Evolutionary conservation across 2,113 vertebrate genomes (phyloP), one percentile per base, ranked within the genome.

Genomic region (Corythaixoides concolor): DNA sequence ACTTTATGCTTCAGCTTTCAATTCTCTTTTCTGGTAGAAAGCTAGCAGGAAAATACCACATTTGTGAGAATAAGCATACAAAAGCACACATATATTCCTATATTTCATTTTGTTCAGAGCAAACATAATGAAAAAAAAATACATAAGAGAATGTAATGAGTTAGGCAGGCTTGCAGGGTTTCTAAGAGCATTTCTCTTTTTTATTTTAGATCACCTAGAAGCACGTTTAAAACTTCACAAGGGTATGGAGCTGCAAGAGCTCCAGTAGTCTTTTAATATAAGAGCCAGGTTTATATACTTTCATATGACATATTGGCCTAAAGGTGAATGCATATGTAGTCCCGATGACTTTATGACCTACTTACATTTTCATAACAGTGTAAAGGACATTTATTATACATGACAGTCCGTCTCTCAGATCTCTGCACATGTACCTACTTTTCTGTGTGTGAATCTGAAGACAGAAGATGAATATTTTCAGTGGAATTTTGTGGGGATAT

Each of bases 321-420:
- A 59, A 66, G 8, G 8, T 79, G 39, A 12, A 52, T 63, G 49
- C 8, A 83, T 8, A 17, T 21, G 6, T 45, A 74, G 28, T 41
- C 2, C 33, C 2, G 1, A 79, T 26, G 9, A 37, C 9, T 70
- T 90, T 78, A 75, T 0, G 0, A 49, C 11, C 10, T 43, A 13
- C 18, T 89, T 90, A n/a, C 4, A 21, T 50, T 91, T 63, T 58
- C 9, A 15, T 39, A 32, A 26, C 23, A 35, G 5, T 20, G 12
- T 70, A 79, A 94, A 89, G 24, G 23, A 24, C 0, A 0, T 5
- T 33, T 35, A 64, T 4, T 12, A 22, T 33, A 66, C 4, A 3
- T 30, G 19, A 17, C 3, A 62, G 55, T 32, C 8, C 30, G 1
- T n/a, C 26, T 88, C 45, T 86, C 50, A 66, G 22, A 37, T 39